Evolutionary conservation across 1,140 invertebrate genomes (phyloP).

Genomic region (Eupristina koningsbergeri): DNA sequence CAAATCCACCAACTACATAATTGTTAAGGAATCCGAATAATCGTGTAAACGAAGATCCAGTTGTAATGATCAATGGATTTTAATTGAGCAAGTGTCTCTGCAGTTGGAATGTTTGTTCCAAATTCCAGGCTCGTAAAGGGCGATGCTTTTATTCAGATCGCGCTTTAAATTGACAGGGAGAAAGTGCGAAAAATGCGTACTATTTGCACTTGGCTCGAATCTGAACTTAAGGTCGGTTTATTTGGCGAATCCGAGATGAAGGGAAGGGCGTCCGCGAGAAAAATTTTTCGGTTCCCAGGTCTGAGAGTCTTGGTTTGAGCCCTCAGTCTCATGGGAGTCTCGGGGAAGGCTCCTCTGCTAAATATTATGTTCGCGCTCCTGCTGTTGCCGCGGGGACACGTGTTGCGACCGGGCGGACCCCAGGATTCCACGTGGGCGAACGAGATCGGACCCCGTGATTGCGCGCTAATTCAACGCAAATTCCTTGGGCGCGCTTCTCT

Average conservation of each 20-base stretch:
- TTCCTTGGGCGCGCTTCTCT: constrained; percentile 54
- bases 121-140: too few species aligned
- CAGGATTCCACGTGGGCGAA: constrained; percentile 7
- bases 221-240: neutral
- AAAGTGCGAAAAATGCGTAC: constrained; percentile 18
- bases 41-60: too few species aligned
- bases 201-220: neutral
- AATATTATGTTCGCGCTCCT: constrained; percentile 39
- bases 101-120: too few species aligned
- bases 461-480: constrained; percentile 74
- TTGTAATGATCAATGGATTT: too few species aligned
- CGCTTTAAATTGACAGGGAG: too few species aligned
- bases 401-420: neutral
- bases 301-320: too few species aligned
- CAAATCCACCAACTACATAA: too few species aligned
- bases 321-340: constrained; percentile 34
- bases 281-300: too few species aligned
- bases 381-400: constrained; percentile 17
- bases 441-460: constrained; percentile 61
- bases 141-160: too few species aligned
- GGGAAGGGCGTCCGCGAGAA: too few species aligned
- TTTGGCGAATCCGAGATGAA: neutral
- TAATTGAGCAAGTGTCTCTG: too few species aligned
- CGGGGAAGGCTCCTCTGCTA: neutral
- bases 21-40: too few species aligned